A percentile compares a stretch with the other conserved stretches of the same genome.
Evolutionary conservation across 2,797 vertebrate genomes (phyloP).

Genomic region (Acomys russatus): DNA sequence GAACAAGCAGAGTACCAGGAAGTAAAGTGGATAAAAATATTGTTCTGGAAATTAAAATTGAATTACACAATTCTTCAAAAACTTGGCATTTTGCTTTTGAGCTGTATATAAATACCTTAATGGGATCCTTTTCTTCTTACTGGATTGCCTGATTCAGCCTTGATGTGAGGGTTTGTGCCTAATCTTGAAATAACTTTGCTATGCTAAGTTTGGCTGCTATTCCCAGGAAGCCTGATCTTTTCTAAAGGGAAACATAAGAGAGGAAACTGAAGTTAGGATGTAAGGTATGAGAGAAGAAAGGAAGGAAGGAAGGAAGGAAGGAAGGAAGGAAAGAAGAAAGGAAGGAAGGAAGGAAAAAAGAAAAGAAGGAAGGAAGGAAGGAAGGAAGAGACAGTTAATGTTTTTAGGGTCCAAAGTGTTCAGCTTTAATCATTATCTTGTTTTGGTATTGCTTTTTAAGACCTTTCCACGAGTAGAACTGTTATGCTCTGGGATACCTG

Average conservation of each 20-base stretch:
- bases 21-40: background rate
- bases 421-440: background rate
- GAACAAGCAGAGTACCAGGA: background rate
- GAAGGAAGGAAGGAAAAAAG: too few species aligned
- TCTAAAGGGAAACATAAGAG: background rate
- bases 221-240: background rate
- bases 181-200: background rate
- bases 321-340: background rate
- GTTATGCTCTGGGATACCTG: background rate
- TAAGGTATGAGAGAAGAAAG: background rate
- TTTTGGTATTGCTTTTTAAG: background rate
- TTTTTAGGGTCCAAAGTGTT: background rate
- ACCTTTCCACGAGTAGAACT: background rate
- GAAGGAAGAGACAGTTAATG: background rate
- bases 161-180: background rate
- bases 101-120: background rate
- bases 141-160: background rate
- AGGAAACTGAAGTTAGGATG: background rate
- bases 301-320: background rate
- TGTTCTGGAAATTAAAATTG: background rate
- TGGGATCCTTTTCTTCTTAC: background rate
- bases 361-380: too few species aligned
- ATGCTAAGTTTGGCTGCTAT: background rate
- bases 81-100: background rate
- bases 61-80: background rate